Evolutionary conservation across 2,888 invertebrate species (phyloP), one percentile per base, ranked within the genome.

Genomic region (Slavum lentiscoides): DNA sequence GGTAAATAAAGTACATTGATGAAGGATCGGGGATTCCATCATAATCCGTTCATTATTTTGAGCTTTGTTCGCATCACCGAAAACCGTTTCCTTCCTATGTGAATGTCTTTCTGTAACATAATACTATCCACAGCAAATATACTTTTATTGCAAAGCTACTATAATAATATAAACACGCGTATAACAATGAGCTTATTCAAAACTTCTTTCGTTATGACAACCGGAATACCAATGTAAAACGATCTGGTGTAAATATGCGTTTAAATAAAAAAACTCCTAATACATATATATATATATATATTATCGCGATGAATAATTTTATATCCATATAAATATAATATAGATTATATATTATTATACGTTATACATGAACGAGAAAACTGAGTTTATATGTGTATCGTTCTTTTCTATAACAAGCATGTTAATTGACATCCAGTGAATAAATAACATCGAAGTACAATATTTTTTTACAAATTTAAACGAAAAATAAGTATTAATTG

Each of bases 31-130:
- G 30, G 30, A 30, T 75, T 58, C 67, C 67, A 75, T 75, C 74
- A 74, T 75, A 75, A 75, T 75, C 75, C 67, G 75, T 75, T 75
- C 75, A 75, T 75, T 75, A 75, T 75, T 68, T 75, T 30, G 75
- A 75, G 67, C 67, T 75, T 75, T 67, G 43, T 58, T 59, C 59
- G 67, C 68, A 75, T 75, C 75, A 15, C 67, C 49, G 2, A 67
- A 68, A 75, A 59, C 75, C 23, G 75, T 67, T 75, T 59, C 58
- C 75, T 75, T 75, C 67, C 39, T 55, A 55, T 11, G 17, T 55
- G 66, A 74, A 67, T 59, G 75, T 67, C 43, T 58, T 67, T 58
- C 15, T n/a, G 19, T 8, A 21, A 58, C 67, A n/a, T 19, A 74
- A 58, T 23, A 43, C 55, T 58, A 39, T 53, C 21, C 30, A 30